These are phyloP conservation scores for Zaprionus obscuricornis DNA, from an alignment of 2,888 invertebrate genomes.

Conservation along the genomic window DNA sequence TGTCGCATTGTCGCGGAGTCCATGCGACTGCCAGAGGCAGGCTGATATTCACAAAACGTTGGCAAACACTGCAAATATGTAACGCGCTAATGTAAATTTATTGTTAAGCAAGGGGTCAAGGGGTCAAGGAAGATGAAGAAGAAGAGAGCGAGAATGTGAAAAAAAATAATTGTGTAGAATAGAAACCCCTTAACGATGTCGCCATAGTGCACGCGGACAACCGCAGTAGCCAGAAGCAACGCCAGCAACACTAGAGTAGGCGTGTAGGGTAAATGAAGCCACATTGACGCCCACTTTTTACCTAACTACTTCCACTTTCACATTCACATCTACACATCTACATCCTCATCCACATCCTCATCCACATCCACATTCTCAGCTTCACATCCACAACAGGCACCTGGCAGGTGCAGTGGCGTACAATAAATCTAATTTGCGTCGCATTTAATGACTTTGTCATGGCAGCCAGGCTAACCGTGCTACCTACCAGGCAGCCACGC, in stretches of 20 bases:
- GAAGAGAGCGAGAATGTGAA: no score
- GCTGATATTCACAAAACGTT: slow-evolving; percentile 62
- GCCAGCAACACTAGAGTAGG: slow-evolving; percentile 4
- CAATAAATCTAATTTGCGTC: slow-evolving; percentile 83
- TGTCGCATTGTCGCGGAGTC: slow-evolving; percentile 44
- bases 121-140: slow-evolving; percentile 5
- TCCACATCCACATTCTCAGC: slow-evolving; percentile 1
- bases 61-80: slow-evolving; percentile 79
- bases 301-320: neutral
- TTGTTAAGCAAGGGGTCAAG: slow-evolving; percentile 64
- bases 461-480: slow-evolving; percentile 45
- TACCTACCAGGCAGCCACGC: slow-evolving; percentile 31
- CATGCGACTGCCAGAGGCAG: slow-evolving; percentile 28
- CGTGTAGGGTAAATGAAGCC: neutral
- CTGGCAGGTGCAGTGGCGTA: slow-evolving; percentile 75
- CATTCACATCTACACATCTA: slow-evolving; percentile 12
- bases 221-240: slow-evolving; percentile 40
- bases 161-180: slow-evolving; percentile 10
- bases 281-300: slow-evolving; percentile 16
- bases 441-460: slow-evolving; percentile 82
- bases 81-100: slow-evolving; percentile 82
- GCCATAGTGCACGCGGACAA: slow-evolving; percentile 47
- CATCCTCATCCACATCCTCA: slow-evolving; percentile 9
- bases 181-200: slow-evolving; percentile 48
- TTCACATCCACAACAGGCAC: slow-evolving; percentile 30